Conservation (phyloP, 1,140 invertebrate species). For the Glossosoma conforme region DNA sequence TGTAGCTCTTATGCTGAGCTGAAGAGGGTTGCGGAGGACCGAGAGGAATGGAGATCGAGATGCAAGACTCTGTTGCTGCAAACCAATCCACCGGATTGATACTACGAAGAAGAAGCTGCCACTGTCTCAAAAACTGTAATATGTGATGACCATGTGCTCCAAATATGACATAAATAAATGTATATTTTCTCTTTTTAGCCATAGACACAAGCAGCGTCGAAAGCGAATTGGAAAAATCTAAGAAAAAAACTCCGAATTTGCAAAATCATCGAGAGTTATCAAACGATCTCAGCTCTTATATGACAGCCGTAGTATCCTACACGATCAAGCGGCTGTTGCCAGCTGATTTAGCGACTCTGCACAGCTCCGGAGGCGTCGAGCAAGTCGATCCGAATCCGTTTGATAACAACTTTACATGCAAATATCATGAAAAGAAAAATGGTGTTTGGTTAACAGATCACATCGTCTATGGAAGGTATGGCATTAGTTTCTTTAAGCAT, state of each 20-base stretch:
- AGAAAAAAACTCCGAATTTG: slow-evolving; percentile 35
- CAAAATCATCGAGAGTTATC: slow-evolving; percentile 56
- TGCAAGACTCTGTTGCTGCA: too few relatives aligned
- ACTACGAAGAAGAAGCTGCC: not conserved
- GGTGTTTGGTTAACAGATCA: slow-evolving; percentile 77
- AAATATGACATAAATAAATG: not conserved
- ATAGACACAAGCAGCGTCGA: slow-evolving; percentile 22
- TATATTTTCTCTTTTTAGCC: slow-evolving; percentile 11
- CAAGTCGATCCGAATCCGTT: slow-evolving; percentile 65
- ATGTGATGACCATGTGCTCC: not conserved
- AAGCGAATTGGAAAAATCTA: slow-evolving; percentile 23
- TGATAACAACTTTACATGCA: slow-evolving; percentile 54
- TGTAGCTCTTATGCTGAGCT: too few relatives aligned
- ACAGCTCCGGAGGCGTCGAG: slow-evolving; percentile 42
- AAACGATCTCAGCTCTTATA: slow-evolving; percentile 69
- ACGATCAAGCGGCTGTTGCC: slow-evolving; percentile 76
- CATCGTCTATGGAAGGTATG: slow-evolving; percentile 84
- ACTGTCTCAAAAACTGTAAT: not conserved
- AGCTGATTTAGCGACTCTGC: slow-evolving; percentile 79
- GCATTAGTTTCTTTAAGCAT: too few relatives aligned
- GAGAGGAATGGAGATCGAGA: too few relatives aligned
- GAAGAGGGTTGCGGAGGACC: too few relatives aligned
- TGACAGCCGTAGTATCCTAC: slow-evolving; percentile 74
- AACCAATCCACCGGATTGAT: too few relatives aligned
- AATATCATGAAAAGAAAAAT: slow-evolving; percentile 68